phyloP scores from a whole-genome alignment of 2,113 vertebrate genomes.

The Camelus bactrianus region DNA sequence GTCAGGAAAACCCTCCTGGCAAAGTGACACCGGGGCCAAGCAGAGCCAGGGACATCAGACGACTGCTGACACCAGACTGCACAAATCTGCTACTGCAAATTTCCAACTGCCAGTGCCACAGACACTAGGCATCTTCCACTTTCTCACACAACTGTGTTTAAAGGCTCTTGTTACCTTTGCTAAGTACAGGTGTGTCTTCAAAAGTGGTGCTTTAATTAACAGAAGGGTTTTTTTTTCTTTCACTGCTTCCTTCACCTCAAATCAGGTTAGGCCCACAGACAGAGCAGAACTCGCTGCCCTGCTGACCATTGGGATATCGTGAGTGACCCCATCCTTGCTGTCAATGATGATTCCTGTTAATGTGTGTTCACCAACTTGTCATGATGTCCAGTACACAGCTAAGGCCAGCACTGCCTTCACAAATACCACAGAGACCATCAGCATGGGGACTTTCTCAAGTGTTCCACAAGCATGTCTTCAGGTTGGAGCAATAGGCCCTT shows the following conservation, averaged over 20 bases:
- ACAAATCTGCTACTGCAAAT: background rate
- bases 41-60: background rate
- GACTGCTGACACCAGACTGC: accelerated
- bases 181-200: background rate
- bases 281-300: background rate
- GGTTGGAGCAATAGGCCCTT: background rate
- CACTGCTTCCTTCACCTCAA: background rate
- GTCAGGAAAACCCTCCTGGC: background rate
- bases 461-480: background rate
- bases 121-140: accelerated
- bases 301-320: slow-evolving; percentile 93
- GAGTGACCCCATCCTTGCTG: slow-evolving; percentile 94
- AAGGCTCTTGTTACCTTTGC: background rate
- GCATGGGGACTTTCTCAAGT: accelerated
- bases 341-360: slow-evolving; percentile 93
- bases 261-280: background rate
- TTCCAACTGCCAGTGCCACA: background rate
- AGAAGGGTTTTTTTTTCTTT: background rate
- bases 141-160: background rate
- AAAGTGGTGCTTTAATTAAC: background rate
- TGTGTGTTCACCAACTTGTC: slow-evolving; percentile 92
- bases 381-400: slow-evolving; percentile 94
- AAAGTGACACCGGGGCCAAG: accelerated
- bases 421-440: background rate
- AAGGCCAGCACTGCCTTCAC: slow-evolving; percentile 92